Conservation (phyloP, 2,888 invertebrate genomes). For the Dolichomitus sp. region DNA sequence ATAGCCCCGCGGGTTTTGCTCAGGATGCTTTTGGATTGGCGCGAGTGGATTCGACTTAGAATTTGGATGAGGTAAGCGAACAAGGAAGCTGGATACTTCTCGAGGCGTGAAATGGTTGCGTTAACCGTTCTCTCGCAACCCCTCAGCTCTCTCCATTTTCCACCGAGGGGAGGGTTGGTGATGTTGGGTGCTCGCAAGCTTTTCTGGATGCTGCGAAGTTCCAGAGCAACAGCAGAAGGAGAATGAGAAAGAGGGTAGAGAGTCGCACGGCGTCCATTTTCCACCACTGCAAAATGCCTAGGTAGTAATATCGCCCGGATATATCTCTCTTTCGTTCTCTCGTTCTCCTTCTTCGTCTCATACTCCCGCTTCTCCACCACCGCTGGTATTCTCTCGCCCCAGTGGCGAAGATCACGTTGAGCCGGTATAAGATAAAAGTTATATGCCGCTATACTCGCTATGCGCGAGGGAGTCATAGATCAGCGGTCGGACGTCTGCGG, state of each 20-base stretch:
- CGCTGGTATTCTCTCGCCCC: slow-evolving; percentile 66
- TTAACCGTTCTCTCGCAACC: slow-evolving; percentile 83
- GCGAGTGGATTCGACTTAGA: slow-evolving; percentile 80
- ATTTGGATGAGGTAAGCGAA: slow-evolving; percentile 81
- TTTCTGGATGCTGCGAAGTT: slow-evolving; percentile 46
- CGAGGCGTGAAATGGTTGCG: slow-evolving; percentile 86
- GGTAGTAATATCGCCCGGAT: slow-evolving; percentile 69
- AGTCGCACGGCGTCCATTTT: slow-evolving; percentile 68
- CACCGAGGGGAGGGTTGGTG: slow-evolving; percentile 16
- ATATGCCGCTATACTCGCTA: slow-evolving; percentile 81
- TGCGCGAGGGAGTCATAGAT: slow-evolving; percentile 85
- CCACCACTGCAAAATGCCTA: slow-evolving; percentile 70
- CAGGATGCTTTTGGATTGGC: background rate
- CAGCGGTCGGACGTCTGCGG: slow-evolving; percentile 85
- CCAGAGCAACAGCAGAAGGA: slow-evolving; percentile 36
- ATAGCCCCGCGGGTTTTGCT: background rate
- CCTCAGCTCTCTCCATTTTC: slow-evolving; percentile 47
- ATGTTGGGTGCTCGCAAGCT: slow-evolving; percentile 55
- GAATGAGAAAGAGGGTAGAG: background rate
- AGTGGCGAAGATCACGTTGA: slow-evolving; percentile 75
- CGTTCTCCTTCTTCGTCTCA: slow-evolving; percentile 51
- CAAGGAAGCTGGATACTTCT: slow-evolving; percentile 80
- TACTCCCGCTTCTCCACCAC: slow-evolving; percentile 53
- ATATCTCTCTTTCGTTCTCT: slow-evolving; percentile 55
- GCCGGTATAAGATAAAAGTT: slow-evolving; percentile 83